Evolutionary conservation across 35 echinoderm and acorn worm species (phyloP).

Genomic region (Apostichopus japonicus): DNA sequence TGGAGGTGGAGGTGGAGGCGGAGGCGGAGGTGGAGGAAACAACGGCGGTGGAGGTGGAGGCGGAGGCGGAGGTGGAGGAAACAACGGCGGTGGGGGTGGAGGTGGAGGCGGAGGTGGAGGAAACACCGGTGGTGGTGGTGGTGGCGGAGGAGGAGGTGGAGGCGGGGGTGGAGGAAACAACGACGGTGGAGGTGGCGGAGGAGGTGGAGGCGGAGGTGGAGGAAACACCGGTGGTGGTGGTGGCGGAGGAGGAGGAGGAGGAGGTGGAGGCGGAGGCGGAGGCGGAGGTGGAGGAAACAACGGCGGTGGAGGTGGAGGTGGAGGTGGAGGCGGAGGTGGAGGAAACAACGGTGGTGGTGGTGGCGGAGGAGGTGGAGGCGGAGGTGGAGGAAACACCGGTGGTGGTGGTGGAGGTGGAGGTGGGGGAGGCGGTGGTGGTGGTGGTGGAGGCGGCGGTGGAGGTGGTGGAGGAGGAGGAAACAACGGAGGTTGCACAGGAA

Average conservation of each 20-base stretch:
- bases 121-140: constrained; percentile 5
- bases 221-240: neutral
- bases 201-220: neutral
- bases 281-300: neutral
- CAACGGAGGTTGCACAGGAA: neutral
- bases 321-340: neutral
- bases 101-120: neutral
- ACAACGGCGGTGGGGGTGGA: neutral
- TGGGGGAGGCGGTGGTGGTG: neutral
- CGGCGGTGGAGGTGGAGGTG: neutral
- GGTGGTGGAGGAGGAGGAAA: neutral
- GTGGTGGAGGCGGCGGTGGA: neutral
- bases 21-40: neutral
- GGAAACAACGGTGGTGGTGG: constrained; percentile 3
- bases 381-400: neutral
- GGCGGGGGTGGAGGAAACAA: neutral
- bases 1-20: constrained; percentile 1
- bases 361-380: neutral
- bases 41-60: neutral
- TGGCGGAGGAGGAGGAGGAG: neutral
- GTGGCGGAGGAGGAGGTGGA: neutral
- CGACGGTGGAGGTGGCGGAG: neutral
- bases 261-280: neutral
- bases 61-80: neutral
- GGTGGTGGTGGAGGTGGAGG: neutral